These are phyloP conservation scores for Lymantria dispar DNA, from an alignment of 2,888 invertebrate genomes.

Conservation along the genomic window DNA sequence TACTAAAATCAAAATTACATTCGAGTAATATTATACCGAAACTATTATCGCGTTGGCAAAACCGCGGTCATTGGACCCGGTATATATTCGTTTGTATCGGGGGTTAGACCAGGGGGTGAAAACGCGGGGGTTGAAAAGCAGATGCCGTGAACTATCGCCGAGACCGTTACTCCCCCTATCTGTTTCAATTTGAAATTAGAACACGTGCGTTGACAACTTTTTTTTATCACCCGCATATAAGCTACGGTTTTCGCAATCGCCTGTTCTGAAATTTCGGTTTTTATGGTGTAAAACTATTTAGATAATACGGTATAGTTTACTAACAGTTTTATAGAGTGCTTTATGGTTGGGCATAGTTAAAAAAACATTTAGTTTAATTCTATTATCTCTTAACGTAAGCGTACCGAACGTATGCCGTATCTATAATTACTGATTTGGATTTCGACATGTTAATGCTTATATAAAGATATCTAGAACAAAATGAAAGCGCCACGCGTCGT, in stretches of 20 bases:
- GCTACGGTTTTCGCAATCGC: slow-evolving; percentile 44
- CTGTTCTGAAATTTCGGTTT: slow-evolving; percentile 14
- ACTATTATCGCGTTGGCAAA: slow-evolving; percentile 27
- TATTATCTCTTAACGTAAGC: background rate
- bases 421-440: background rate
- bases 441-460: background rate
- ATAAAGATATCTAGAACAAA: background rate
- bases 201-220: slow-evolving; percentile 77
- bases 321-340: slow-evolving; percentile 4
- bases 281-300: slow-evolving; percentile 18
- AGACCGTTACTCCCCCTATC: slow-evolving; percentile 78
- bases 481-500: background rate
- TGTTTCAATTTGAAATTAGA: slow-evolving; percentile 64
- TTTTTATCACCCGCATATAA: slow-evolving; percentile 65
- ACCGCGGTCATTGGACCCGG: slow-evolving; percentile 47
- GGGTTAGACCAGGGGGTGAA: slow-evolving; percentile 27
- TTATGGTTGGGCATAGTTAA: background rate
- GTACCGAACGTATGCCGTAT: background rate
- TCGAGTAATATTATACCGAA: slow-evolving; percentile 36
- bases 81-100: slow-evolving; percentile 29
- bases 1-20: slow-evolving; percentile 40
- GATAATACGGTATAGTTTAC: slow-evolving; percentile 16
- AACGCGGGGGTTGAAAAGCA: slow-evolving; percentile 55
- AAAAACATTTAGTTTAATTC: slow-evolving; percentile 1
- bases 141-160: slow-evolving; percentile 55